phyloP scores from a whole-genome alignment of 1,140 invertebrate genomes.

The Catajapyx aquilonaris region DNA sequence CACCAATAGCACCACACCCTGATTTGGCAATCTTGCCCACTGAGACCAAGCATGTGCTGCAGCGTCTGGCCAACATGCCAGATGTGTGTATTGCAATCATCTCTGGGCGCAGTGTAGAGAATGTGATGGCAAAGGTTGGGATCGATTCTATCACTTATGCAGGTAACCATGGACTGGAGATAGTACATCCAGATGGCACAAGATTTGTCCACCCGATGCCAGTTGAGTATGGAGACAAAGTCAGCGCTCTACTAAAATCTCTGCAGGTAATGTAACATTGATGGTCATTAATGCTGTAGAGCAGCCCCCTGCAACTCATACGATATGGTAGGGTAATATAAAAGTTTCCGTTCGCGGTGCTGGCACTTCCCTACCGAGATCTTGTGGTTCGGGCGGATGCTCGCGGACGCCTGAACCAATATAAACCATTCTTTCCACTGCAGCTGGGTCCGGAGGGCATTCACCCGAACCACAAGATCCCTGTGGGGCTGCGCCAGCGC shows the following conservation, averaged over 20 bases:
- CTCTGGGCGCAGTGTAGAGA: conserved; percentile 64
- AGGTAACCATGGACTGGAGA: conserved; percentile 74
- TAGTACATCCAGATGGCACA: conserved; percentile 69
- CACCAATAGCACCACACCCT: conserved; percentile 70
- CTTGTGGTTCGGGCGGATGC: too few species aligned
- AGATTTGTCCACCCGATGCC: conserved; percentile 81
- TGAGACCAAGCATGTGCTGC: conserved; percentile 64
- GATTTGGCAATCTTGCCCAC: conserved; percentile 62
- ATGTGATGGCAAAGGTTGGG: conserved; percentile 46
- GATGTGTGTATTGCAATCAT: conserved; percentile 76
- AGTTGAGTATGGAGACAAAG: conserved; percentile 58
- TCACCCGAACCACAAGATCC: too few species aligned
- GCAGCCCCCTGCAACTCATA: too few species aligned
- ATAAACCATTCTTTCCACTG: too few species aligned
- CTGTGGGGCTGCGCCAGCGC: too few species aligned
- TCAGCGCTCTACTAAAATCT: conserved; percentile 48
- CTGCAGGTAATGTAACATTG: conserved; percentile 65
- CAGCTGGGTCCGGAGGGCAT: too few species aligned
- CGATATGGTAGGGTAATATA: too few species aligned
- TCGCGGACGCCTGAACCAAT: too few species aligned
- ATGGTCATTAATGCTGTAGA: too few species aligned
- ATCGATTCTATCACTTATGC: conserved; percentile 78
- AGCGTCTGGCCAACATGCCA: conserved; percentile 61
- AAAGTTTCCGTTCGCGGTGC: too few species aligned
- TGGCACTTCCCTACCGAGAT: background rate